A percentile compares a stretch with the other conserved stretches of the same genome.
Evolutionary conservation across 2,888 invertebrate species (phyloP).

Genomic region (Slavum lentiscoides): DNA sequence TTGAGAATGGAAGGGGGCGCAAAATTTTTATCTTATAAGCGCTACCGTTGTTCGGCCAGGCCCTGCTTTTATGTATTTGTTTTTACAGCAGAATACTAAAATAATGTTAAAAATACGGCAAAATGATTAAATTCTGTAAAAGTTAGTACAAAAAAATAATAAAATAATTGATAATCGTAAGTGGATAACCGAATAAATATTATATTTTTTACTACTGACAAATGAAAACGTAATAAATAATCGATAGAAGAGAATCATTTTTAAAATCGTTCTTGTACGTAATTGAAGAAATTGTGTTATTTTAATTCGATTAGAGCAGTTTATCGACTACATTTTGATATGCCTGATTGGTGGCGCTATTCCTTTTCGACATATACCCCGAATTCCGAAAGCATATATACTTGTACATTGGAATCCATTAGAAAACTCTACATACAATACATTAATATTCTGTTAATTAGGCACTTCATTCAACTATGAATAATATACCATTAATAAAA

Average conservation of each 20-base stretch:
- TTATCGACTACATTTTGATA: conserved; percentile 30
- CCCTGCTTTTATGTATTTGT: too few relatives aligned
- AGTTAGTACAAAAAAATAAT: too few relatives aligned
- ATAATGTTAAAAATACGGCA: too few relatives aligned
- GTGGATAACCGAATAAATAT: too few relatives aligned
- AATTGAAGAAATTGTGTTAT: neutral
- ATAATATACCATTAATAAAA: too few relatives aligned
- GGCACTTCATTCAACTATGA: neutral
- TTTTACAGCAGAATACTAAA: too few relatives aligned
- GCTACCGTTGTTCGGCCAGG: too few relatives aligned
- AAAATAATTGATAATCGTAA: too few relatives aligned
- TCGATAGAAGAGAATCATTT: neutral
- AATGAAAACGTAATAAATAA: neutral
- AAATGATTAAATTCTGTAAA: too few relatives aligned
- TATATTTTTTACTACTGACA: too few relatives aligned
- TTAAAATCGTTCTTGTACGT: neutral
- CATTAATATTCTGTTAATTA: conserved; percentile 36
- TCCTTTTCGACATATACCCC: conserved; percentile 38
- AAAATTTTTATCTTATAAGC: too few relatives aligned
- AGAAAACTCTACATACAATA: conserved; percentile 26
- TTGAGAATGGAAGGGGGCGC: too few relatives aligned
- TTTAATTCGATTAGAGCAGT: conserved; percentile 20
- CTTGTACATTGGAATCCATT: conserved; percentile 38
- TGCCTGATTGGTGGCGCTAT: conserved; percentile 26
- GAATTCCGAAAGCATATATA: conserved; percentile 33